Conservation (phyloP, 2,797 vertebrate species). For the Eremophila alpestris region DNA sequence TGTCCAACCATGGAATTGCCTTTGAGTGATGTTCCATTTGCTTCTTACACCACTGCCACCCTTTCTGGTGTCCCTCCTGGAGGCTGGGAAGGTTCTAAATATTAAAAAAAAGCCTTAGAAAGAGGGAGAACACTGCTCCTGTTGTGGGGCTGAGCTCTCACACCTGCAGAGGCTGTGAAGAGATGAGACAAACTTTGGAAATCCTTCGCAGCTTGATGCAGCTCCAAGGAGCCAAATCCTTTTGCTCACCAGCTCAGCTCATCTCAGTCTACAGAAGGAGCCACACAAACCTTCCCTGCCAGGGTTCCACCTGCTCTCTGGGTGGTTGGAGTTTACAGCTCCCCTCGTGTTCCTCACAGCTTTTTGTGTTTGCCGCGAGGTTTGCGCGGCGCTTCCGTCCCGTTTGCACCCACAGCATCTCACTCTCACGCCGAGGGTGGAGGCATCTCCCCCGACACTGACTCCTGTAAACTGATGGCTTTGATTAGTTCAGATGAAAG, state of each 20-base stretch:
- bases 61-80: not conserved
- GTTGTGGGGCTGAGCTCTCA: not conserved
- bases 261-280: not conserved
- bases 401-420: not conserved
- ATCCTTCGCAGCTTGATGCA: not conserved
- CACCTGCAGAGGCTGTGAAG: not conserved
- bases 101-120: not conserved
- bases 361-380: constrained; percentile 13
- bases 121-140: not conserved
- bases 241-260: not conserved
- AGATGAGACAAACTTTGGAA: not conserved
- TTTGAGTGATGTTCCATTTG: not conserved
- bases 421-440: not conserved
- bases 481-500: constrained; percentile 65
- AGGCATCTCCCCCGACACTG: not conserved
- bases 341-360: constrained; percentile 42
- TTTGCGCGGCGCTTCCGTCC: not conserved
- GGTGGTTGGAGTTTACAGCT: constrained; percentile 42
- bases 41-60: not conserved
- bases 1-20: not conserved
- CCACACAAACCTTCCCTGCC: not conserved
- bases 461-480: constrained; percentile 54
- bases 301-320: constrained; percentile 41
- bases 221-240: not conserved
- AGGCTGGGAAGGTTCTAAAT: not conserved